These are phyloP conservation scores for Congeria kusceri DNA, from an alignment of 2,888 invertebrate genomes.

Conservation along the genomic window DNA sequence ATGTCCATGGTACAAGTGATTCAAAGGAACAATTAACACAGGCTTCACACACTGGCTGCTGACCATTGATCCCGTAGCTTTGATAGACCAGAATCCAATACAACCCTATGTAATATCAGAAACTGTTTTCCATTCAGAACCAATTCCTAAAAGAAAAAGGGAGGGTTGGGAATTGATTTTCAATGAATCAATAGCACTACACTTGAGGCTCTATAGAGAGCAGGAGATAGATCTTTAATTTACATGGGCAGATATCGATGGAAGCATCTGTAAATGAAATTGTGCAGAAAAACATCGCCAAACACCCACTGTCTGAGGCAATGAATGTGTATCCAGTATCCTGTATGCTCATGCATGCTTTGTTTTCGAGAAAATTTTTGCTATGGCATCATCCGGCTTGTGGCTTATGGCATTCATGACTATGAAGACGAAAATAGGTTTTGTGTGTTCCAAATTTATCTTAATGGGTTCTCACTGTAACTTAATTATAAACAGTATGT, in stretches of 20 bases:
- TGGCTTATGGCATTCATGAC: no score
- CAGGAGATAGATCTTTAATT: slow-evolving; percentile 14
- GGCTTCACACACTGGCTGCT: not conserved
- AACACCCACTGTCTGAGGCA: no score
- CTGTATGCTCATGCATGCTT: no score
- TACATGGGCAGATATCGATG: slow-evolving; percentile 12
- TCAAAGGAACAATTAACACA: not conserved
- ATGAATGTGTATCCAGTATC: no score
- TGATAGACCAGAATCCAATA: slow-evolving; percentile 32
- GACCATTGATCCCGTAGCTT: not conserved
- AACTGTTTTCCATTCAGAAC: not conserved
- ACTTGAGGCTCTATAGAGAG: not conserved
- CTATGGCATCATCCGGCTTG: no score
- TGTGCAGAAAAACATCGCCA: slow-evolving; percentile 9
- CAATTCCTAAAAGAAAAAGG: slow-evolving; percentile 7
- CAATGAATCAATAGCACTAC: slow-evolving; percentile 39
- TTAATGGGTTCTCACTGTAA: no score
- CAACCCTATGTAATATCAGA: not conserved
- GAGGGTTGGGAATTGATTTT: slow-evolving; percentile 17
- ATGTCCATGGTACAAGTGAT: no score
- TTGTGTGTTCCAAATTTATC: no score
- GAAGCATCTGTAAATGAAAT: slow-evolving; percentile 23
- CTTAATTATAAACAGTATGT: no score
- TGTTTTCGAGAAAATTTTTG: no score
- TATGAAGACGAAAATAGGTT: no score